A percentile compares a stretch with the other conserved stretches of the same genome.
Conservation (phyloP, 1,140 invertebrate genomes). For the Dermatophagoides farinae region DNA sequence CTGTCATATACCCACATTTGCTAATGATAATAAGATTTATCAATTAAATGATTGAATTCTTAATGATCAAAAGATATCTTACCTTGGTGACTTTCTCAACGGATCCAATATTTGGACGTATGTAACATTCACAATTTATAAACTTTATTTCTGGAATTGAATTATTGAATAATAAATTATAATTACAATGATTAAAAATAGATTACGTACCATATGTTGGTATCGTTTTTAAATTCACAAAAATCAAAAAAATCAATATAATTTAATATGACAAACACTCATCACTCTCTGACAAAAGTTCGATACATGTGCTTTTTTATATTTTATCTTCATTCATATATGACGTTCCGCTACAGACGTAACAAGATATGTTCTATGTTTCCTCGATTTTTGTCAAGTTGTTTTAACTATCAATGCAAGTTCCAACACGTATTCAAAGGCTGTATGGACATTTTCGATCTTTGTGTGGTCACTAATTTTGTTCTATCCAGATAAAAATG, state of each 20-base stretch:
- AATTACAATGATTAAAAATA: too few species aligned
- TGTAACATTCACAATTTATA: too few species aligned
- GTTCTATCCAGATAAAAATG: background rate
- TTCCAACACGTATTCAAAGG: slow-evolving; percentile 1
- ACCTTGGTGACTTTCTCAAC: slow-evolving; percentile 57
- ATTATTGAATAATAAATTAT: too few species aligned
- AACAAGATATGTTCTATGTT: slow-evolving; percentile 88
- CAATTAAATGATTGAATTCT: background rate
- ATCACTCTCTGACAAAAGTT: too few species aligned
- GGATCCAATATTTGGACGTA: slow-evolving; percentile 93
- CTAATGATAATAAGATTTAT: slow-evolving; percentile 27
- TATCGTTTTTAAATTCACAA: too few species aligned
- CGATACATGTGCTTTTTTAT: too few species aligned
- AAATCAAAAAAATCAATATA: too few species aligned
- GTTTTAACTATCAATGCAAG: background rate
- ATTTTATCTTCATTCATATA: too few species aligned
- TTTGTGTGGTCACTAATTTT: background rate
- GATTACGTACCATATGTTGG: too few species aligned
- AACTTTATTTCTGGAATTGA: too few species aligned
- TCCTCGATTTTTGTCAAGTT: background rate
- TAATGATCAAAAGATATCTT: background rate
- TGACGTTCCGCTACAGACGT: too few species aligned
- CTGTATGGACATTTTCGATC: background rate
- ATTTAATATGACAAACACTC: too few species aligned
- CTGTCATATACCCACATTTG: slow-evolving; percentile 83